Base-by-base conservation (phyloP, 2,888 invertebrate genomes). In the Flexamia atlantica region DNA sequence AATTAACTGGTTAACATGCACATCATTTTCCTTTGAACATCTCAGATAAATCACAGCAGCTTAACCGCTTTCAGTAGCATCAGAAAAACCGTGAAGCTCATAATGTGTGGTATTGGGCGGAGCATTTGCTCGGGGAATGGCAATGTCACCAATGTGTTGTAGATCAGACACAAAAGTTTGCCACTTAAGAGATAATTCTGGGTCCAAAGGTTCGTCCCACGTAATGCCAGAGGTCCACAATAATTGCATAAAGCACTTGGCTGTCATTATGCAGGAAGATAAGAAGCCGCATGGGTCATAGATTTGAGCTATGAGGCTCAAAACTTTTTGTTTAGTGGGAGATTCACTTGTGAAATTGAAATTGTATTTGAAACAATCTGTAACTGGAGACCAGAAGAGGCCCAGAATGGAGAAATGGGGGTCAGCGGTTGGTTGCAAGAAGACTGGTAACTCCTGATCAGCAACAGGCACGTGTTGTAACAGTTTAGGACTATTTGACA, bases 41-140 rank as follows among this genome's bases (percentile, higher is more conserved):
- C 23, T 14, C 20, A 46, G 10, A 46, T 46, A 46, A 17, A 46
- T 17, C n/a, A 46, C n/a, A 10, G 20, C 30, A 40, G 64, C 50
- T 30, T 36, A 83, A 20, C 79, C 83, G 17, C 30, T 83, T 28
- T 60, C 57, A 20, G 83, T 80, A 20, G 83, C 83, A 57, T 83
- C 83, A 1, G 32, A 40, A 25, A 80, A 81, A 4, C 83, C 79
- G 25, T 72, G n/a, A 9, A 80, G 20, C 3, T 32, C 60, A 20
- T 10, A 30, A 10, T 10, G 23, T 10, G 25, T 25, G 9, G 25
- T 3, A 28, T 28, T 2, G 10, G 60, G 28, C 23, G 12, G 25
- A 17, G 28, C 4, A n/a, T 36, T n/a, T 10, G 81, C 46, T 25
- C 40, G 64, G 40, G 81, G 81, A 14, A 81, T 81, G 17, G 53